Evolutionary conservation across 92 coral and sea anemone species (phyloP).

Genomic region (Phenganax subtilis): DNA sequence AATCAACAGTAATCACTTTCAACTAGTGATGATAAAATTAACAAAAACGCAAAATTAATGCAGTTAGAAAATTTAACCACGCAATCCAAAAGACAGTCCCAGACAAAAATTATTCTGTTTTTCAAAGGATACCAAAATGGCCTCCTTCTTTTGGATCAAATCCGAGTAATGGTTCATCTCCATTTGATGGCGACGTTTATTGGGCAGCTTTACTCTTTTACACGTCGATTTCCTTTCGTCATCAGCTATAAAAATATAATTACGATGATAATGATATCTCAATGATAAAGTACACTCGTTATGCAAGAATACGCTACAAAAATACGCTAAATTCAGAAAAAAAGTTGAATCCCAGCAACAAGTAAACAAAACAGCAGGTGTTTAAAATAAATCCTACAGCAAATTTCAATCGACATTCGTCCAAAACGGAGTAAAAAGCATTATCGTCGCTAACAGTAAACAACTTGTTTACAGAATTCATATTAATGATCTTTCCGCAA

Average conservation of each 20-base stretch:
- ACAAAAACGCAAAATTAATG: not conserved
- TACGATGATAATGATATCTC: not conserved
- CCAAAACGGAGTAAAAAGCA: not conserved
- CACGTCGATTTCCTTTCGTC: not conserved
- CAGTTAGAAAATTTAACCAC: not conserved
- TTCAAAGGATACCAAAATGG: conserved; percentile 64
- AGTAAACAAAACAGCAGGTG: no score
- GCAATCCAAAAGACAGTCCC: not conserved
- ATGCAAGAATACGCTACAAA: not conserved
- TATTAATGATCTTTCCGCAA: not conserved
- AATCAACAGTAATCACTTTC: not conserved
- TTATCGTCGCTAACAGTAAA: not conserved
- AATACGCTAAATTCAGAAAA: no score
- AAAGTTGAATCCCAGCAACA: no score
- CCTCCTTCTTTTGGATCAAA: conserved; percentile 63
- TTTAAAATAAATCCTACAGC: no score
- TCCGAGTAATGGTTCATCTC: conserved; percentile 53
- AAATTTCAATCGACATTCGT: not conserved
- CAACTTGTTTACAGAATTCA: conserved; percentile 1
- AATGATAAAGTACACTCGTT: not conserved
- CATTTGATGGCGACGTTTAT: conserved; percentile 50
- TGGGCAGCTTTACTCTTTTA: conserved; percentile 48
- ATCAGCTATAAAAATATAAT: conserved; percentile 1
- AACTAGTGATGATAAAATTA: not conserved
- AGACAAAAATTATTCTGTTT: not conserved